Conservation (phyloP, 2,113 vertebrate species). For the Pterocles gutturalis region DNA sequence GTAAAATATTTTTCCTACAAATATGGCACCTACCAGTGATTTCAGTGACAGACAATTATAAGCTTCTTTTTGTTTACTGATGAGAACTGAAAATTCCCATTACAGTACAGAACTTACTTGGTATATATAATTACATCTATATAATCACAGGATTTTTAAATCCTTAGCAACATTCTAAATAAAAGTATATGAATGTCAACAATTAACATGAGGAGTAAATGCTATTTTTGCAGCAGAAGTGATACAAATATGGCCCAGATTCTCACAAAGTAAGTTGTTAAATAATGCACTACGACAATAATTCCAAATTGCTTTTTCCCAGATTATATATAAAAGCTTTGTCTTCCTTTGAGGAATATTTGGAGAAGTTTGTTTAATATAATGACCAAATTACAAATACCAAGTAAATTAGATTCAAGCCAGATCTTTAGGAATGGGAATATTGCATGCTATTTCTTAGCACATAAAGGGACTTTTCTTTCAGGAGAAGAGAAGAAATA, state of each 20-base stretch:
- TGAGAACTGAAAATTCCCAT: not conserved
- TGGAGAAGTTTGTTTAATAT: not conserved
- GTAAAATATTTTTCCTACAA: not conserved
- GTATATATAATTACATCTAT: not conserved
- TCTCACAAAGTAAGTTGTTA: not conserved
- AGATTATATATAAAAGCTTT: not conserved
- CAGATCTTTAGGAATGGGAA: not conserved
- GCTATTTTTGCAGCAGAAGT: not conserved
- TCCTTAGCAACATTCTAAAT: not conserved
- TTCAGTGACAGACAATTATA: not conserved
- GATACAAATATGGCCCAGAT: not conserved
- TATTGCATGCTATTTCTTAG: not conserved
- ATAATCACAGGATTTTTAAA: not conserved
- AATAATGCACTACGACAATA: not conserved
- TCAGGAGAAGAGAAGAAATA: not conserved
- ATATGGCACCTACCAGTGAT: not conserved
- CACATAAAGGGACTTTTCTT: not conserved
- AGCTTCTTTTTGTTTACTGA: not conserved
- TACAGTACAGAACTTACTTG: not conserved
- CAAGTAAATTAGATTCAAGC: not conserved
- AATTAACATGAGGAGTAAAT: not conserved
- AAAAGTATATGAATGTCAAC: not conserved
- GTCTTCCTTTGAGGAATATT: not conserved
- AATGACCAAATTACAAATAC: not conserved
- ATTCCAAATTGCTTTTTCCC: not conserved